A percentile compares a stretch with the other conserved stretches of the same genome.
Conservation (phyloP, 2,888 invertebrate genomes). For the Ochropleura leucogaster region DNA sequence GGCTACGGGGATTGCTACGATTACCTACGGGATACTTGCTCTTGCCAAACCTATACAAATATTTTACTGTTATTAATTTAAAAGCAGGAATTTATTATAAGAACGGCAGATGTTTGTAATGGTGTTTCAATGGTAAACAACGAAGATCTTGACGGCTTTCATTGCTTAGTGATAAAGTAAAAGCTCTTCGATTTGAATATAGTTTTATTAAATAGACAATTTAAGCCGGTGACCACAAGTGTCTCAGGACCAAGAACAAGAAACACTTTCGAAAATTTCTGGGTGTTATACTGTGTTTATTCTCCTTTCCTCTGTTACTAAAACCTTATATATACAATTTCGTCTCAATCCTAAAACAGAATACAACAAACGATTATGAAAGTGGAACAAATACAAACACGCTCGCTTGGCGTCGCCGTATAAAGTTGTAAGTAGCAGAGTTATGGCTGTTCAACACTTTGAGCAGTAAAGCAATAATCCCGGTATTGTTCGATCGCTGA, state of each 20-base stretch:
- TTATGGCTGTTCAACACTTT: slow-evolving; percentile 54
- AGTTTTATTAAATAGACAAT: too few species aligned
- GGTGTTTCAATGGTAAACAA: background rate
- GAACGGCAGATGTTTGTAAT: background rate
- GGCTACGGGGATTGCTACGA: slow-evolving; percentile 74
- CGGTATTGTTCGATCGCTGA: slow-evolving; percentile 50
- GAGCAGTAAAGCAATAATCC: slow-evolving; percentile 58
- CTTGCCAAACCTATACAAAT: slow-evolving; percentile 17
- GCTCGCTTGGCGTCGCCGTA: slow-evolving; percentile 6
- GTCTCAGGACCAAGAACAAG: too few species aligned
- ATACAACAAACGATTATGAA: background rate
- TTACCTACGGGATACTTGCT: slow-evolving; percentile 62
- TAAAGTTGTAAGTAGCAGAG: slow-evolving; percentile 53
- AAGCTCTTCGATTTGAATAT: too few species aligned
- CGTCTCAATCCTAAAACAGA: background rate
- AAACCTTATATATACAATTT: background rate
- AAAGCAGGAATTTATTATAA: background rate
- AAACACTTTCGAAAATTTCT: too few species aligned
- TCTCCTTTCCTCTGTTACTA: background rate
- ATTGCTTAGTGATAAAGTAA: background rate
- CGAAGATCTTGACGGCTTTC: background rate
- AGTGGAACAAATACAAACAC: slow-evolving; percentile 10
- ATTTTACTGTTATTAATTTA: background rate
- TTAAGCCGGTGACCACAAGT: too few species aligned
- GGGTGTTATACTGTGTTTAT: too few species aligned